Base-by-base conservation (phyloP, 2,888 invertebrate genomes). In the Aporophyla nigra region DNA sequence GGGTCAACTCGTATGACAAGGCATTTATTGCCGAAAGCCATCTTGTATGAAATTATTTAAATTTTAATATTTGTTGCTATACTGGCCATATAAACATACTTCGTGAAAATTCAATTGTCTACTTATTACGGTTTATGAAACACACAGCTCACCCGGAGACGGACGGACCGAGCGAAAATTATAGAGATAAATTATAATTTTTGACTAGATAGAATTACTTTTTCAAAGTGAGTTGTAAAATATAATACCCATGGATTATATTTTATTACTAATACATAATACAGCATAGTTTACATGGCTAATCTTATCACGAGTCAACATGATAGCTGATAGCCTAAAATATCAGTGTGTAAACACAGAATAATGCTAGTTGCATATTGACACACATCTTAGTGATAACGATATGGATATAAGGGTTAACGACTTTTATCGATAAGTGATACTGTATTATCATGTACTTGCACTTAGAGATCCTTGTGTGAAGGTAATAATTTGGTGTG, bases 321-420 rank as follows among this genome's bases (percentile, higher is more conserved):
- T 71, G 43, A 75, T 73, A 54, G 46, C 62, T 51, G 78, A 83
- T 78, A 85, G 61, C 65, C 71, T 72, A 68, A 66, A 72, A 69
- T 75, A 77, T 61, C 53, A 53, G 19, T 56, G 24, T 58, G 53
- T 62, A 82, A 66, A 72, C 61, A 78, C 27, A 66, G 49, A 56
- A 72, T 72, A 86, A 72, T 71, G n/a, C 62, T 73, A 69, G 65
- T 63, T 81, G 76, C 67, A 80, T 87, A 79, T 85, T 88, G 88
- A 88, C 87, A 87, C 33, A 88, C 73, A 79, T 88, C 74, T 79
- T 53, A 72, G 0, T 49, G 87, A 88, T 88, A 87, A 79, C 49
- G 61, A 49, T 56, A 68, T 66, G 61, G 62, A 76, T 74, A 75
- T 19, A 78, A 21, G 66, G 87, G 87, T 79, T 75, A 85, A 87